phyloP scores from a whole-genome alignment of 2,888 invertebrate species.

The Pinctada fucata region DNA sequence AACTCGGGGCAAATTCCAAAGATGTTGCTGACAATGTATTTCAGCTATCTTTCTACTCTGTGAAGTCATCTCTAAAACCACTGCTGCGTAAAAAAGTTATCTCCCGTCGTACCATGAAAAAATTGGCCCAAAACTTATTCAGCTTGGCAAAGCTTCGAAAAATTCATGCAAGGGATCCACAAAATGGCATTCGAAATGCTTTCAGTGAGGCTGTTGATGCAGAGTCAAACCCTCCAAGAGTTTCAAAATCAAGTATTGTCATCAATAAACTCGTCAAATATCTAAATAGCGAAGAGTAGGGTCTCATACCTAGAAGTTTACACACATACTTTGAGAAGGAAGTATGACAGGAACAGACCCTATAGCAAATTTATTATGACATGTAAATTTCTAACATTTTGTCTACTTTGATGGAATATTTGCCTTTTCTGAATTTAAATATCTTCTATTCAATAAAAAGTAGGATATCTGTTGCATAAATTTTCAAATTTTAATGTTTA shows the following conservation, averaged over 20 bases:
- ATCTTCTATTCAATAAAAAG: too few relatives aligned
- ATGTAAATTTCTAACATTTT: too few relatives aligned
- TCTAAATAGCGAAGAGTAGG: not conserved
- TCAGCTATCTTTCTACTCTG: not conserved
- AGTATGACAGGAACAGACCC: too few relatives aligned
- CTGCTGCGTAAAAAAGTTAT: not conserved
- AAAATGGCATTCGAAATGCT: constrained; percentile 10
- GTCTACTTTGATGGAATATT: too few relatives aligned
- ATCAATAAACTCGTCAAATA: constrained; percentile 5
- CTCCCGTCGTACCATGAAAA: not conserved
- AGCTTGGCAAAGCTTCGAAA: not conserved
- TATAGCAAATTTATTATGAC: too few relatives aligned
- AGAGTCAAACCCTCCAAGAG: not conserved
- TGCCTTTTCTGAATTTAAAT: too few relatives aligned
- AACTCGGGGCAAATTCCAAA: not conserved
- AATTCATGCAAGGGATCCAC: constrained; percentile 2
- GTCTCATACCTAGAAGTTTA: too few relatives aligned
- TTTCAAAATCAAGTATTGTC: not conserved
- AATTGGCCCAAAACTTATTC: not conserved
- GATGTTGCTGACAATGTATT: not conserved
- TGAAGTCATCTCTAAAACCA: constrained; percentile 3
- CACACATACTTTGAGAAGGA: too few relatives aligned
- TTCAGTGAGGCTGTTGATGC: not conserved
- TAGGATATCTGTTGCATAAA: too few relatives aligned
- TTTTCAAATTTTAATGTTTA: too few relatives aligned